These are phyloP conservation scores for Limonius californicus DNA, from an alignment of 1,140 invertebrate species.

Conservation along the genomic window DNA sequence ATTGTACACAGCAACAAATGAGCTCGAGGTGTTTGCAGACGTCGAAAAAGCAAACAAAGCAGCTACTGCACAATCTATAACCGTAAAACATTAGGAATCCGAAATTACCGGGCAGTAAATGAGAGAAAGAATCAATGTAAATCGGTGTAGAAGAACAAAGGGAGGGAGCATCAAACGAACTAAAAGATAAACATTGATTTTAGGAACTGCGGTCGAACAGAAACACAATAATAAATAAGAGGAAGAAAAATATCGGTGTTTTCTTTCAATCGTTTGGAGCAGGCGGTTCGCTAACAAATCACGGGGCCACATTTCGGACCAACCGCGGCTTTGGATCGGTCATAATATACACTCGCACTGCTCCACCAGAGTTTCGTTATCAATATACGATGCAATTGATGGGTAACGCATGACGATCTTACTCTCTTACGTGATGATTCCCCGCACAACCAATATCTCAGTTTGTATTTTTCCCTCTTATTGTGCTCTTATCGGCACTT, in stretches of 20 bases:
- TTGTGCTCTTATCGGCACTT: neutral
- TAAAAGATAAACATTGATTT: slow-evolving; percentile 34
- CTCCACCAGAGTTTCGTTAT: neutral
- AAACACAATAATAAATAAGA: slow-evolving; percentile 34
- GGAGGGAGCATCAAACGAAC: slow-evolving; percentile 19
- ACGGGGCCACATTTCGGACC: slow-evolving; percentile 23
- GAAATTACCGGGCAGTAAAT: too few species aligned
- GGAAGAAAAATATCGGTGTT: slow-evolving; percentile 30
- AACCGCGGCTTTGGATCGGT: slow-evolving; percentile 21
- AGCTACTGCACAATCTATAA: neutral
- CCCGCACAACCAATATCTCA: neutral
- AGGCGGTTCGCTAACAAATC: slow-evolving; percentile 33
- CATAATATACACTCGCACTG: slow-evolving; percentile 36
- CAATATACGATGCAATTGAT: neutral
- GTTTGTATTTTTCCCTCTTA: neutral
- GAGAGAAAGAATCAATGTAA: slow-evolving; percentile 12
- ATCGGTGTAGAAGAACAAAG: slow-evolving; percentile 6
- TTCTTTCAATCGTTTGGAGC: slow-evolving; percentile 33
- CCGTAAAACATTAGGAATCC: too few species aligned
- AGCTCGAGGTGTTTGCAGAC: too few species aligned
- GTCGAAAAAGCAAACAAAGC: neutral
- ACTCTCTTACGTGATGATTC: neutral
- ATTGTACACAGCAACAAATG: neutral
- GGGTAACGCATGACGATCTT: neutral
- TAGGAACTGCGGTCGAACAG: slow-evolving; percentile 26